Conservation (phyloP, 2,113 vertebrate genomes). For the Syrrhaptes paradoxus region DNA sequence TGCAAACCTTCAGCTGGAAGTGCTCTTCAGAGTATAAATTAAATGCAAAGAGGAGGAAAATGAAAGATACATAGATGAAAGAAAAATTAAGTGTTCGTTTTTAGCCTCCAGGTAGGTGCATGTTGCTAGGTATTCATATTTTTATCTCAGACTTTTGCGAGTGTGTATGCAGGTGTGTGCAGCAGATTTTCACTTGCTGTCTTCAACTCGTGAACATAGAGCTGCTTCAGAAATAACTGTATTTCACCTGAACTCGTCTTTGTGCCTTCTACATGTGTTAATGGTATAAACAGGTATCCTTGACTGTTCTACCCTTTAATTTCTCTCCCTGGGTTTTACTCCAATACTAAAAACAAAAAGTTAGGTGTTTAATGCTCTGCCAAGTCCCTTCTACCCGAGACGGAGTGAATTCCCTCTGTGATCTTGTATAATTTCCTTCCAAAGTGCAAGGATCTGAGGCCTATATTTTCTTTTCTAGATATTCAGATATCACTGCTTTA, state of each 20-base stretch:
- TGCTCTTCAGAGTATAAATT: not conserved
- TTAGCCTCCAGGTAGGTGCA: not conserved
- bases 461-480: not conserved
- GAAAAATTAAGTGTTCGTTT: not conserved
- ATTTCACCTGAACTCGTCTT: conserved; percentile 1
- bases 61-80: not conserved
- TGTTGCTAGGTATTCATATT: not conserved
- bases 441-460: not conserved
- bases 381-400: not conserved
- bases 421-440: not conserved
- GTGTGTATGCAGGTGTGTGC: not conserved
- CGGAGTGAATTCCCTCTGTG: not conserved
- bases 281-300: not conserved
- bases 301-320: not conserved
- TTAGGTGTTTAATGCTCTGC: not conserved
- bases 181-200: conserved; percentile 15
- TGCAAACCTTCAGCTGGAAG: not conserved
- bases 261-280: not conserved
- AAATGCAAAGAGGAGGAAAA: not conserved
- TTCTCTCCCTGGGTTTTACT: not conserved
- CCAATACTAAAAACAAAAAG: not conserved
- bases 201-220: not conserved
- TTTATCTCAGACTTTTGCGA: not conserved
- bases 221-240: not conserved
- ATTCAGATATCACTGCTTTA: not conserved